Evolutionary conservation across 2,797 vertebrate species (phyloP), one percentile per base, ranked within the genome.

Genomic region (Carapus acus): DNA sequence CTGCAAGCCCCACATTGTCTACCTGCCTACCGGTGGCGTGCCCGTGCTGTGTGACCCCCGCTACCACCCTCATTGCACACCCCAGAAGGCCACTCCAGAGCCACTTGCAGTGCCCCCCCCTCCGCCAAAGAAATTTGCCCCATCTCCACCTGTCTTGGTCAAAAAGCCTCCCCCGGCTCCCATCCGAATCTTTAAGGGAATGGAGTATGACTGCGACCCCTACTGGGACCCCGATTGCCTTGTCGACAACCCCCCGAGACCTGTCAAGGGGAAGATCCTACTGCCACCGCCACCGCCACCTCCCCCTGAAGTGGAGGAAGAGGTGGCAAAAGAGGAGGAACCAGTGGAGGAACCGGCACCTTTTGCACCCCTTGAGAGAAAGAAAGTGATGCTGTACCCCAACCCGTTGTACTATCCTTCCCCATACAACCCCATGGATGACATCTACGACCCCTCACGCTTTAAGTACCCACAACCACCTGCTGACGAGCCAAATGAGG

Each of bases 191-290:
- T 86, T 79, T 65, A 89, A 90, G 65, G 78, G 77, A 23, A 88
- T 88, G 84, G 88, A 90, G 74, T 88, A 86, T 2, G 89, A 88
- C 72, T 91, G 89, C 19, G 86, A 91, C 74, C 88, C 89, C 2
- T 89, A 88, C 82, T 91, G 89, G 87, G 89, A 90, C 62, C 89
- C 89, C 0, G 87, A 90, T 72, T 91, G 89, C 73, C 80, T 89
- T 36, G 76, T 90, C 11, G 87, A 90, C 54, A 73, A 83, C 67
- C 87, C 87, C 1, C 87, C 86, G 17, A 74, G 78, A 21, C 55
- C 76, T 15, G 19, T 86, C 0, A 87, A 88, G 43, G 87, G 85
- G 2, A 83, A 85, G 49, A 34, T 56, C 0, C 6, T 64, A 34
- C 71, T 58, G 1, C 75, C 69, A 0, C 80, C 74, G 0, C 83